A percentile compares a stretch with the other conserved stretches of the same genome.
These are phyloP conservation scores for Apostichopus californicus DNA, from an alignment of 35 echinoderm and acorn worm genomes.

Conservation along the genomic window DNA sequence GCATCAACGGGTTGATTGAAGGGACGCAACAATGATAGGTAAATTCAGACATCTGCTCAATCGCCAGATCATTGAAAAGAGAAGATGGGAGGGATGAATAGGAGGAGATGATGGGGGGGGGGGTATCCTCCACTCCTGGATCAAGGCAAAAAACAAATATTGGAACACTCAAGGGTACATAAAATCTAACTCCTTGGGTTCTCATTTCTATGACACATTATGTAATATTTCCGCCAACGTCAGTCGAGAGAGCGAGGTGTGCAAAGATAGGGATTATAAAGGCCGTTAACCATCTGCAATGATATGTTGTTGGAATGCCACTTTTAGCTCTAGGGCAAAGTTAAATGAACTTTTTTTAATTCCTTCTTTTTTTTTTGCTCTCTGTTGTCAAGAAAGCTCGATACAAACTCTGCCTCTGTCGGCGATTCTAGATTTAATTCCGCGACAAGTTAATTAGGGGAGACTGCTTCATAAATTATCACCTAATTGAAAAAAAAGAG, in stretches of 20 bases:
- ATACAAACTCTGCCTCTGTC: too few relatives aligned
- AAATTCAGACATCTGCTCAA: slow-evolving; percentile 44
- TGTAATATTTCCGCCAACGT: slow-evolving; percentile 32
- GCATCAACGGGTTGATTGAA: slow-evolving; percentile 26
- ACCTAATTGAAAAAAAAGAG: not conserved
- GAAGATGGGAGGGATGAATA: not conserved
- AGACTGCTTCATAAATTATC: not conserved
- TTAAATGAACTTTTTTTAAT: slow-evolving; percentile 39
- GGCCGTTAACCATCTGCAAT: not conserved
- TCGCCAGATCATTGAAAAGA: not conserved
- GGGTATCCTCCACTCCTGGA: not conserved
- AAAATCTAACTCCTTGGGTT: not conserved
- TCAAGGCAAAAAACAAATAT: slow-evolving; percentile 53
- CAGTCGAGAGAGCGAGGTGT: too few relatives aligned
- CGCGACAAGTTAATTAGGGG: not conserved
- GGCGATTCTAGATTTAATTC: too few relatives aligned
- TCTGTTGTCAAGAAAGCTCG: too few relatives aligned
- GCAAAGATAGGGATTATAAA: slow-evolving; percentile 14
- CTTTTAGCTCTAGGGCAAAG: slow-evolving; percentile 4
- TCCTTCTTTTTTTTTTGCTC: not conserved
- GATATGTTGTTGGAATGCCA: not conserved
- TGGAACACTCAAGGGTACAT: slow-evolving; percentile 23
- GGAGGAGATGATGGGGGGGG: not conserved
- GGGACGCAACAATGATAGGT: slow-evolving; percentile 15
- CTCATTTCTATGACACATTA: not conserved